Evolutionary conservation across 1,140 invertebrate species (phyloP).

Genomic region (Campodea augens): DNA sequence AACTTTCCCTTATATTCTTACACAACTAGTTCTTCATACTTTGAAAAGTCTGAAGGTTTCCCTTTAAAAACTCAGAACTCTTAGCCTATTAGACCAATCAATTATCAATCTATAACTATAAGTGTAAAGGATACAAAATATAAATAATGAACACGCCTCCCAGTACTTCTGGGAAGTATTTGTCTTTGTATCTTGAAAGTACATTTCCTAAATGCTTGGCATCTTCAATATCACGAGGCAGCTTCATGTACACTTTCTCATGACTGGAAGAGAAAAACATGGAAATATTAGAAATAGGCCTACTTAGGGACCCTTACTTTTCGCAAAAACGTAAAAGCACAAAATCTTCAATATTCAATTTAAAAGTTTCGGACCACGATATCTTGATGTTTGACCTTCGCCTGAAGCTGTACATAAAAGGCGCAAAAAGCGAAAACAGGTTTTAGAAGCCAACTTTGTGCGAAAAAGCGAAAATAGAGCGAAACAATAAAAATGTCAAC

Average conservation of each 20-base stretch:
- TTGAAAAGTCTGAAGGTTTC: too few relatives aligned
- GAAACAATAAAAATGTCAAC: too few relatives aligned
- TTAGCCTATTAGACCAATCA: too few relatives aligned
- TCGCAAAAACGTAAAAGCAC: too few relatives aligned
- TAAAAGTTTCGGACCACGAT: neutral
- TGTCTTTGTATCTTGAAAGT: constrained; percentile 80
- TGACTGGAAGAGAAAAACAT: constrained; percentile 41
- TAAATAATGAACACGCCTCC: constrained; percentile 77
- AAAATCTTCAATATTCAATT: neutral
- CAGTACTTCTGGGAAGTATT: constrained; percentile 83
- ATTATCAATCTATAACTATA: too few relatives aligned
- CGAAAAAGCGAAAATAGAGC: too few relatives aligned
- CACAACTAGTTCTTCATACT: too few relatives aligned
- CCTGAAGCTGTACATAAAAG: neutral
- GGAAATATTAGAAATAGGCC: neutral
- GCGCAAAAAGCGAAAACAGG: neutral
- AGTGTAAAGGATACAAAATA: constrained; percentile 99
- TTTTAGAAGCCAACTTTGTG: neutral
- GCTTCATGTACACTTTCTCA: constrained; percentile 71
- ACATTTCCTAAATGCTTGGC: constrained; percentile 85
- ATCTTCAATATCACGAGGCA: constrained; percentile 87
- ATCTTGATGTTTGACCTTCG: neutral
- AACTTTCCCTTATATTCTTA: too few relatives aligned
- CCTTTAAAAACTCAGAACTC: too few relatives aligned
- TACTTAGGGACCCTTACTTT: too few relatives aligned